These are phyloP conservation scores for Ptilodon capucinus DNA, from an alignment of 2,888 invertebrate species.

Conservation along the genomic window DNA sequence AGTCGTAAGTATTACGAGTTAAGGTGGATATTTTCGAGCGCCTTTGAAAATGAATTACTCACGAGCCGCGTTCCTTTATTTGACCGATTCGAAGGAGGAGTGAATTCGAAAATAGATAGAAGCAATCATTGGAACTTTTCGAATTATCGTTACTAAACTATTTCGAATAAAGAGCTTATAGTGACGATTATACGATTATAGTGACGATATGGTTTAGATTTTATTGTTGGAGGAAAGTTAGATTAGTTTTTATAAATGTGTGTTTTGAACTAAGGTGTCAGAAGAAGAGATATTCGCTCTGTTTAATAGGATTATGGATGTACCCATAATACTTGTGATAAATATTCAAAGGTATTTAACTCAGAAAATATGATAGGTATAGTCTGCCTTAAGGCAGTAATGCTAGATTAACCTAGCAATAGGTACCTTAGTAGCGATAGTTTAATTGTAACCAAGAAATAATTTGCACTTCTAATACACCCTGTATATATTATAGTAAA, in stretches of 20 bases:
- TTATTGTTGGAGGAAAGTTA: conserved; percentile 6
- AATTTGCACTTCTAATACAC: too few species aligned
- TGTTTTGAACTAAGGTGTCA: neutral
- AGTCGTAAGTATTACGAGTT: conserved; percentile 15
- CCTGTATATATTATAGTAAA: too few species aligned
- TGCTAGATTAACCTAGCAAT: too few species aligned
- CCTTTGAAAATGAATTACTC: conserved; percentile 52
- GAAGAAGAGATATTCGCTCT: too few species aligned
- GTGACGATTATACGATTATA: too few species aligned
- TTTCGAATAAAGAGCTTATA: conserved; percentile 26
- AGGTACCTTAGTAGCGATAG: too few species aligned
- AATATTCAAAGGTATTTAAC: too few species aligned
- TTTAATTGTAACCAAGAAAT: too few species aligned
- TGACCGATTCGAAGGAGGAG: conserved; percentile 45
- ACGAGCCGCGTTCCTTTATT: conserved; percentile 55
- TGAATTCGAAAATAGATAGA: conserved; percentile 44
- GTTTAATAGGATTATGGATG: too few species aligned
- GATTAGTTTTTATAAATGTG: conserved; percentile 7
- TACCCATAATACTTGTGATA: too few species aligned
- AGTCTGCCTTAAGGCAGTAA: too few species aligned
- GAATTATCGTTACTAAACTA: conserved; percentile 27
- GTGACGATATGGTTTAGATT: conserved; percentile 7
- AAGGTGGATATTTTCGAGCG: conserved; percentile 31
- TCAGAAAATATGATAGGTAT: too few species aligned
- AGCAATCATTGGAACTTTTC: conserved; percentile 29